Evolutionary conservation across 2,888 invertebrate genomes (phyloP), one percentile per base, ranked within the genome.

Genomic region (Polyploca ridens): DNA sequence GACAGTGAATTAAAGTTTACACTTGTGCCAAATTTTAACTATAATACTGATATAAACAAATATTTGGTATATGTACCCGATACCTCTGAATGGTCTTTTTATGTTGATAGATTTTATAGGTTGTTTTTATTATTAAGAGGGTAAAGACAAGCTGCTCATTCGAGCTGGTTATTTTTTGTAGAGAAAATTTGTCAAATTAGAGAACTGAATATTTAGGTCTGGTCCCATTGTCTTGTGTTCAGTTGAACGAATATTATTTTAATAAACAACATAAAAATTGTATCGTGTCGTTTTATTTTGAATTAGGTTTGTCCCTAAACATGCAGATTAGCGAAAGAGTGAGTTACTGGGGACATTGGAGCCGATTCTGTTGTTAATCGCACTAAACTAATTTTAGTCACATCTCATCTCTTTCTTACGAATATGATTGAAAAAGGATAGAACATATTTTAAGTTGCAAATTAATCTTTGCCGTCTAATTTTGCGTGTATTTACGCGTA

Each of bases 241-340:
- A 92, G 90, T 90, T 91, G 92, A 90, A 93, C 93, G 90, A 93
- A 92, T 94, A 93, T 93, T 93, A 93, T 93, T 93, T 93, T 93
- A 94, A 93, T 94, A 94, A 94, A 94, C 93, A 93, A 91, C 90
- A 88, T 91, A 83, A 91, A 90, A 93, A 90, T 86, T 88, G 86
- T 90, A 88, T 71, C 68, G 68, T 63, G 62, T 65, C 69, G 76
- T 89, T 88, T 91, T 76, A 86, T 87, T 89, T 74, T 46, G 0
- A n/a, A 46, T 10, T 46, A 27, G 3, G 10, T 19, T 13, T 14
- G 0, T 13, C 27, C 38, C 38, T 38, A 3, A 10, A 38, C 38
- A 35, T 35, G 35, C 38, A 38, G 38, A 38, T 35, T 7, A 38
- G 38, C 38, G 38, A 38, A 3, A 2, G 41, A 4, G 27, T 2